These are phyloP conservation scores for Diarsia mendica DNA, from an alignment of 2,888 invertebrate species.

Conservation along the genomic window DNA sequence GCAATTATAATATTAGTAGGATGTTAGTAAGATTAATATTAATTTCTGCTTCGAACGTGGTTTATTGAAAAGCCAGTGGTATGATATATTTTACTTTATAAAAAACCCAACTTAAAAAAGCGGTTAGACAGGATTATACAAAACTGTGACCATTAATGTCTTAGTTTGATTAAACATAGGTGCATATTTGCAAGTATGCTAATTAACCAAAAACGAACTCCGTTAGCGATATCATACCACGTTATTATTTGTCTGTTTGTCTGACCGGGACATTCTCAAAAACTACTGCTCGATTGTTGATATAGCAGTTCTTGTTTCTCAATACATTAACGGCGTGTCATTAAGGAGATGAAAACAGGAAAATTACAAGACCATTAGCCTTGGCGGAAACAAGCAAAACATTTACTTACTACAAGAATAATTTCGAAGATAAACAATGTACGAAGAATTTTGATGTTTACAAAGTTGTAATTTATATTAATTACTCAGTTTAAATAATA, in stretches of 20 bases:
- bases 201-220: background rate
- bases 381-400: constrained; percentile 27
- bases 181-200: background rate
- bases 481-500: background rate
- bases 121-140: background rate
- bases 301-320: background rate
- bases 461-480: background rate
- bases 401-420: constrained; percentile 24
- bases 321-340: constrained; percentile 9
- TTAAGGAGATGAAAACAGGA: constrained; percentile 31
- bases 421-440: constrained; percentile 27
- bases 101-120: background rate
- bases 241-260: background rate
- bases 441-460: constrained; percentile 8
- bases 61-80: too few relatives aligned
- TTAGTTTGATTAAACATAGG: background rate
- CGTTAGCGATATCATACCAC: background rate
- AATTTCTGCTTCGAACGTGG: too few relatives aligned
- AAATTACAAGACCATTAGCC: constrained; percentile 37
- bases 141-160: constrained; percentile 12
- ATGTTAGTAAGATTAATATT: too few relatives aligned
- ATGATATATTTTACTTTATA: too few relatives aligned
- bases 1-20: too few relatives aligned
- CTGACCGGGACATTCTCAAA: background rate
- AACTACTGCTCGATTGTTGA: constrained; percentile 10